Base-by-base conservation (phyloP, 2,113 vertebrate species). In the Hymenochirus boettgeri region DNA sequence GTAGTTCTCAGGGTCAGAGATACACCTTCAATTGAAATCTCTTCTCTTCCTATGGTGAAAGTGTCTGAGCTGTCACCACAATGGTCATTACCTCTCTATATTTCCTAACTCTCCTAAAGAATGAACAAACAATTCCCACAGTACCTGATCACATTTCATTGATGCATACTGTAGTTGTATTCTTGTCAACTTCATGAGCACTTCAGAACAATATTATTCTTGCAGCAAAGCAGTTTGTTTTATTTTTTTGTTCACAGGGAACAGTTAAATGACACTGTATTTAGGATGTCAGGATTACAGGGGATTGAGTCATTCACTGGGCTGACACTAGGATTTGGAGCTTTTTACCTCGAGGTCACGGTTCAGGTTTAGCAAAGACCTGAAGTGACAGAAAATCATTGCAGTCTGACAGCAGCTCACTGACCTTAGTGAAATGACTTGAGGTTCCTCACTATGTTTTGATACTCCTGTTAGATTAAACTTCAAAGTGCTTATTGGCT, bases 311-410 rank as follows among this genome's bases (percentile, higher is more conserved):
- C 26, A 17, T 60, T 53, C 35, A 51, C 51, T 10, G 10, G 33
- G 2, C 33, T 45, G 65, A 60, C 65, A 67, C 35, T 42, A 26
- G 24, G 18, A 39, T 53, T 51, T 24, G 23, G 47, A 23, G 50
- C 47, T 60, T n/a, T 55, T 42, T 45, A 39, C 18, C 33, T 53
- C 33, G 42, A 26, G 22, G 65, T 60, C 57, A 59, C 45, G 33
- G 65, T 67, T 67, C 47, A 67, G 29, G 48, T 45, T 60, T 59
- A 22, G 47, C 22, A 60, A 22, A 67, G 65, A 59, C 22, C 24
- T 59, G 12, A 52, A 22, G 24, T 60, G 65, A 67, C 65, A 60
- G 65, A 51, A 67, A 67, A 53, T 67, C 57, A 60, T 60, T 60
- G 24, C 47, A 60, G 46, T 17, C 12, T 53, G 33, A 51, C 65